Percentiles rank a stretch among this genome's conserved stretches.
These are phyloP conservation scores for Eubucco bourcierii DNA, from an alignment of 2,113 vertebrate species.

Conservation along the genomic window DNA sequence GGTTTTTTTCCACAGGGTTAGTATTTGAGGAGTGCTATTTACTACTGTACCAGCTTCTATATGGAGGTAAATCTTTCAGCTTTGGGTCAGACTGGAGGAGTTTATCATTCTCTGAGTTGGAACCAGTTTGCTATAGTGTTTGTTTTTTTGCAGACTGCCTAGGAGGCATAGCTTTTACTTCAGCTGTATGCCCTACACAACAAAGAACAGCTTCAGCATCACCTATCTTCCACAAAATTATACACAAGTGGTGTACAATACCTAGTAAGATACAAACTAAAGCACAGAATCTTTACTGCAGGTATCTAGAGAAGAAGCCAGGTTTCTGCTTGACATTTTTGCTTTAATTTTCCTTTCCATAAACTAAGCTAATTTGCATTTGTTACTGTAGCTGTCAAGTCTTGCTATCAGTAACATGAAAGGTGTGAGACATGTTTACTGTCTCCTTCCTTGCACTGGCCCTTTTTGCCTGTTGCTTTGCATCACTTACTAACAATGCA, in stretches of 20 bases:
- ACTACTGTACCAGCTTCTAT: background rate
- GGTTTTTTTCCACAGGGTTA: background rate
- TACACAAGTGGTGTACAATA: background rate
- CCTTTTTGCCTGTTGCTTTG: conserved; percentile 15
- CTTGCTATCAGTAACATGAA: background rate
- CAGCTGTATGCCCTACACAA: background rate
- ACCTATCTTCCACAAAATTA: background rate
- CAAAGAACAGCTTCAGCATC: background rate
- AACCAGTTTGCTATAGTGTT: background rate
- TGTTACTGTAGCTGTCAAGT: background rate
- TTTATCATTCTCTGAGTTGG: background rate
- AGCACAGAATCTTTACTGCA: background rate
- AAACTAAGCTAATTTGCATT: background rate
- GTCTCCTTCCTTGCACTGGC: background rate
- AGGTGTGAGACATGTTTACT: background rate
- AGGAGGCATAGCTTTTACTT: background rate
- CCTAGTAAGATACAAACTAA: background rate
- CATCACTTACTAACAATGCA: conserved; percentile 58
- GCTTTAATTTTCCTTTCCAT: background rate
- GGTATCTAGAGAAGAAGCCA: background rate
- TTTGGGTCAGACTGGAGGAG: background rate
- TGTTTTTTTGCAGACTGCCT: background rate
- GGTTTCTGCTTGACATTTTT: background rate
- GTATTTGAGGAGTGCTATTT: background rate
- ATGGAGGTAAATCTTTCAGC: background rate